phyloP scores from a whole-genome alignment of 1,140 invertebrate genomes.

The Drosophila kohkoa region DNA sequence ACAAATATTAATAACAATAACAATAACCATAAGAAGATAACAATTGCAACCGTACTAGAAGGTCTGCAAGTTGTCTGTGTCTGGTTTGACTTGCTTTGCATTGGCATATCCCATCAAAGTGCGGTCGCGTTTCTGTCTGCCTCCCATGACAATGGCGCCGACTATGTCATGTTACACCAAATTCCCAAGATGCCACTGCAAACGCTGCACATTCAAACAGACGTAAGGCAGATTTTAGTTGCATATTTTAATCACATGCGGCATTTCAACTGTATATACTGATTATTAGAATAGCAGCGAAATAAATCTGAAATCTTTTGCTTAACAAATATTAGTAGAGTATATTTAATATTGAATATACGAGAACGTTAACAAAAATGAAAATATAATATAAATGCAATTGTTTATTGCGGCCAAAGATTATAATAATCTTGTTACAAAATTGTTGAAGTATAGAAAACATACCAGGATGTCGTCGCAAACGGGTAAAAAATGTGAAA shows the following conservation, averaged over 20 bases:
- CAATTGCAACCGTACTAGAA: conserved; percentile 18
- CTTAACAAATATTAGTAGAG: neutral
- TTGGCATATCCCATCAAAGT: neutral
- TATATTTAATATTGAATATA: too few relatives aligned
- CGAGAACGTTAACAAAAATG: too few relatives aligned
- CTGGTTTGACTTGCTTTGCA: neutral
- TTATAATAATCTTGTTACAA: too few relatives aligned
- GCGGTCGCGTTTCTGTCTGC: neutral
- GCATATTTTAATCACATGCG: conserved; percentile 18
- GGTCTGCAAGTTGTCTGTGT: conserved; percentile 13
- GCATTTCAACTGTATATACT: neutral
- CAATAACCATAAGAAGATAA: conserved; percentile 19
- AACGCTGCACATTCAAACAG: neutral
- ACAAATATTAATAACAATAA: conserved; percentile 6
- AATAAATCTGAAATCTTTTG: neutral
- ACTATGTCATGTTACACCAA: neutral
- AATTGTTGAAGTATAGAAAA: too few relatives aligned
- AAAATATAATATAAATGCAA: too few relatives aligned
- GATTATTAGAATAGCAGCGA: neutral
- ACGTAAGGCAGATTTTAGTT: conserved; percentile 5
- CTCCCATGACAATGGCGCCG: conserved; percentile 23
- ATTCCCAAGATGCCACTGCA: neutral
- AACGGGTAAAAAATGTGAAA: too few relatives aligned
- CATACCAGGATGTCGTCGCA: too few relatives aligned
- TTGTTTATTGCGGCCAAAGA: too few relatives aligned